Percentiles rank a stretch among this genome's conserved stretches.
These are phyloP conservation scores for Gonioctena quinquepunctata DNA, from an alignment of 1,140 invertebrate species.

Conservation along the genomic window DNA sequence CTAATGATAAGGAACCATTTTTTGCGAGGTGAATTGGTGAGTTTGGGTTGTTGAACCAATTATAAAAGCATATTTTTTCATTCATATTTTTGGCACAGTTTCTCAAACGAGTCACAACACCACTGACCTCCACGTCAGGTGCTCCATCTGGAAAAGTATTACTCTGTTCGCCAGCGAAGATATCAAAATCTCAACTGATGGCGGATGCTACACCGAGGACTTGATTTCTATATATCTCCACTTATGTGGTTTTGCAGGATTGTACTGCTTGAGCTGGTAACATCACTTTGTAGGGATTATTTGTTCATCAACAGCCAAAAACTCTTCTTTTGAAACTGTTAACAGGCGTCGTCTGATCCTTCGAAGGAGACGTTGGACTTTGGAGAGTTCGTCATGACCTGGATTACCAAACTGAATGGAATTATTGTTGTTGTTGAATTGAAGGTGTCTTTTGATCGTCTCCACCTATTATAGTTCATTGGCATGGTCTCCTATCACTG, in stretches of 20 bases:
- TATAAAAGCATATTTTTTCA: conserved; percentile 19
- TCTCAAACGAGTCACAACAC: conserved; percentile 11
- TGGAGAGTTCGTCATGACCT: background rate
- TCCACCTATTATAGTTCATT: background rate
- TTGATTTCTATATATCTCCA: conserved; percentile 11
- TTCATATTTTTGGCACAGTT: background rate
- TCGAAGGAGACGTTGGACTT: background rate
- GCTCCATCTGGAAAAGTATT: background rate
- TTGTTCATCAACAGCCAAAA: background rate
- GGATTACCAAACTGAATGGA: background rate
- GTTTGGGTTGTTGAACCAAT: conserved; percentile 5
- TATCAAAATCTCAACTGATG: background rate
- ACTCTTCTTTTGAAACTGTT: background rate
- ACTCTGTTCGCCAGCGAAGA: background rate
- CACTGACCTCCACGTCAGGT: conserved; percentile 11
- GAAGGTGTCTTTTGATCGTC: background rate
- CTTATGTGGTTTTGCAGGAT: background rate
- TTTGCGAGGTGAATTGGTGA: background rate
- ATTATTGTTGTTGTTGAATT: conserved; percentile 7
- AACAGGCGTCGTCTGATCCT: background rate
- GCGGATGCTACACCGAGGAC: background rate
- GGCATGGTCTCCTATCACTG: too few species aligned
- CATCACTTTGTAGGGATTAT: background rate
- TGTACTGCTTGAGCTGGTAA: background rate
- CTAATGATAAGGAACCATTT: conserved; percentile 5